These are phyloP conservation scores for Eupithecia exiguata DNA, from an alignment of 2,888 invertebrate species.

Conservation along the genomic window DNA sequence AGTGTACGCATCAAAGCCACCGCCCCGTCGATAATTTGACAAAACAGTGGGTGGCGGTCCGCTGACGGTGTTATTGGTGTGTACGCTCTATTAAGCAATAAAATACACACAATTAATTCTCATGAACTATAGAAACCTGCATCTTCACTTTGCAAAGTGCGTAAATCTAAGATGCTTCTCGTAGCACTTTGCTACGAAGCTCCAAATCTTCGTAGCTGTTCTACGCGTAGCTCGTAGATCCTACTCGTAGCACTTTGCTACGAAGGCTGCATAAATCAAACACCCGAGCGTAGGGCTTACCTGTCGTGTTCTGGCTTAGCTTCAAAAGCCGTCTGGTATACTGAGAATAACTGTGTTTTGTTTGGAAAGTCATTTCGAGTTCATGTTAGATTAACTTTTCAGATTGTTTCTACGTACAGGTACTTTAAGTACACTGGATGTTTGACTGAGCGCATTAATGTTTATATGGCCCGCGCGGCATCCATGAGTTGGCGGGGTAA, in stretches of 20 bases:
- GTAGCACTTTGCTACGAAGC: slow-evolving; percentile 30
- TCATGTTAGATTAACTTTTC: not conserved
- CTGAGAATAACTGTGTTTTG: slow-evolving; percentile 4
- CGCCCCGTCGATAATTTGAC: not conserved
- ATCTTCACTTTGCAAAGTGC: slow-evolving; percentile 31
- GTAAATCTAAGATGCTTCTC: slow-evolving; percentile 30
- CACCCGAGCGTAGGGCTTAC: slow-evolving; percentile 22
- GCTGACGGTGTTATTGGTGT: not conserved
- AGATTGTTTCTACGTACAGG: not conserved
- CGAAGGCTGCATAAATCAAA: slow-evolving; percentile 34
- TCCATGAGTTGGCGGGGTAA: not conserved
- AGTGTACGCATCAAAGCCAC: not conserved
- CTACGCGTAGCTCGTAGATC: slow-evolving; percentile 27
- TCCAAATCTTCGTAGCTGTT: slow-evolving; percentile 1
- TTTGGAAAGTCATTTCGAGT: not conserved
- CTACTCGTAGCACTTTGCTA: slow-evolving; percentile 34
- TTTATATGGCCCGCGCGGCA: not conserved
- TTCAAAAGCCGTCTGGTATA: slow-evolving; percentile 9
- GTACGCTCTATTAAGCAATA: not conserved
- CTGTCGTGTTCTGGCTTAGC: slow-evolving; percentile 22
- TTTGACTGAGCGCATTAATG: not conserved
- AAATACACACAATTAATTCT: slow-evolving; percentile 19
- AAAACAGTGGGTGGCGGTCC: not conserved
- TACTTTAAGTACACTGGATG: not conserved
- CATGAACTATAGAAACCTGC: slow-evolving; percentile 24